Percentiles rank a stretch among this genome's conserved stretches.
These are phyloP conservation scores for Daubentonia madagascariensis DNA, from an alignment of 2,113 vertebrate species.

Conservation along the genomic window DNA sequence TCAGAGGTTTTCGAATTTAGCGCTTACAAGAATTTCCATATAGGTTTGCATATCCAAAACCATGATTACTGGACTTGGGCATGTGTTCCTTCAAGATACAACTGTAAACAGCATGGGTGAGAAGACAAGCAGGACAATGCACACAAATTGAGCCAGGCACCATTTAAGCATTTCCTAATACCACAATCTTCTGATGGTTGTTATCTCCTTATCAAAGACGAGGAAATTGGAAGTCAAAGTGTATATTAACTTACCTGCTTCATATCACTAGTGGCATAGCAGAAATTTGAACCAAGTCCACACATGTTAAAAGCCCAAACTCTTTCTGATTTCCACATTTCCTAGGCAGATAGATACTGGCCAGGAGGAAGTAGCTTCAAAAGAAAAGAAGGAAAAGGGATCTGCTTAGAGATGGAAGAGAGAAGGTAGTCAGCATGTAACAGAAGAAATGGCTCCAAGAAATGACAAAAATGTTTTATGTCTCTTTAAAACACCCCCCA, in stretches of 20 bases:
- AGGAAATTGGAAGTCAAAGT: neutral
- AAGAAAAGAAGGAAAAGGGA: neutral
- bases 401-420: neutral
- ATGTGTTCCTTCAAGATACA: neutral
- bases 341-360: neutral
- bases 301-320: neutral
- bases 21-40: neutral
- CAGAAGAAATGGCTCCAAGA: too few species aligned
- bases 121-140: neutral
- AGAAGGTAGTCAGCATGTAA: too few species aligned
- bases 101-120: neutral
- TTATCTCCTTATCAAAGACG: neutral
- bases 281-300: neutral
- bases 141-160: neutral
- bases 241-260: neutral
- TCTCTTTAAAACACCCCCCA: too few species aligned
- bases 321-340: neutral
- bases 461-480: too few species aligned
- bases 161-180: neutral
- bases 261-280: neutral
- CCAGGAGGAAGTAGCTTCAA: neutral
- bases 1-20: neutral
- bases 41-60: neutral
- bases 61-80: neutral
- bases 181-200: neutral